Conservation (phyloP, 2,113 vertebrate genomes). For the Stegastes partitus region DNA sequence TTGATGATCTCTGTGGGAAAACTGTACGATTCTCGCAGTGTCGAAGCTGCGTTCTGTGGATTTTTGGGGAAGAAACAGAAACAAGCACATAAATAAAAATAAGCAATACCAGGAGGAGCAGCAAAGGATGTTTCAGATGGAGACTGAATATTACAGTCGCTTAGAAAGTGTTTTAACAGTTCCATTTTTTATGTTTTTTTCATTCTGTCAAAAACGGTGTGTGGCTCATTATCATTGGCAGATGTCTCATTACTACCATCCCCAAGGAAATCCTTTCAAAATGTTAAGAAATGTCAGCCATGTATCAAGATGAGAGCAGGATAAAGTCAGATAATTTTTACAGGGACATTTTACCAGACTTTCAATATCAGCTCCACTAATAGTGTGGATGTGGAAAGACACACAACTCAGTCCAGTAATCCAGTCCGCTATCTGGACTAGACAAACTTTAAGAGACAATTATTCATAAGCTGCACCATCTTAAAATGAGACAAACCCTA, state of each 20-base stretch:
- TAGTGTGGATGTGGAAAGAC: not conserved
- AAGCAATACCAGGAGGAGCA: not conserved
- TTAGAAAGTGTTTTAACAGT: not conserved
- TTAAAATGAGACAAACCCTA: not conserved
- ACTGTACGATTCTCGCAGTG: not conserved
- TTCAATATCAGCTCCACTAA: not conserved
- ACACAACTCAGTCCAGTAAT: not conserved
- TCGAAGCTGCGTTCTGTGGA: not conserved
- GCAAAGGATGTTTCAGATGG: no score
- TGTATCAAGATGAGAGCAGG: not conserved
- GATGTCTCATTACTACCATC: not conserved
- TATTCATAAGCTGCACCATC: no score
- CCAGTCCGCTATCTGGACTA: no score
- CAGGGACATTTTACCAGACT: no score
- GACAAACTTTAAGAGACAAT: no score
- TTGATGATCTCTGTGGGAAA: constrained; percentile 20
- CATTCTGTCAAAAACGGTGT: not conserved
- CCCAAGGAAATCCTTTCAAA: not conserved
- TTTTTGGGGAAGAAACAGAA: not conserved
- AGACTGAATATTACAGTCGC: not conserved
- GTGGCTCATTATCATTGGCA: not conserved
- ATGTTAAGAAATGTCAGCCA: not conserved
- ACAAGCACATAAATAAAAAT: not conserved
- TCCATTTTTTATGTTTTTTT: not conserved
- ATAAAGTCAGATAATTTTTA: not conserved